Conservation (phyloP, 2,797 vertebrate genomes). For the Sparidentex hasta region DNA sequence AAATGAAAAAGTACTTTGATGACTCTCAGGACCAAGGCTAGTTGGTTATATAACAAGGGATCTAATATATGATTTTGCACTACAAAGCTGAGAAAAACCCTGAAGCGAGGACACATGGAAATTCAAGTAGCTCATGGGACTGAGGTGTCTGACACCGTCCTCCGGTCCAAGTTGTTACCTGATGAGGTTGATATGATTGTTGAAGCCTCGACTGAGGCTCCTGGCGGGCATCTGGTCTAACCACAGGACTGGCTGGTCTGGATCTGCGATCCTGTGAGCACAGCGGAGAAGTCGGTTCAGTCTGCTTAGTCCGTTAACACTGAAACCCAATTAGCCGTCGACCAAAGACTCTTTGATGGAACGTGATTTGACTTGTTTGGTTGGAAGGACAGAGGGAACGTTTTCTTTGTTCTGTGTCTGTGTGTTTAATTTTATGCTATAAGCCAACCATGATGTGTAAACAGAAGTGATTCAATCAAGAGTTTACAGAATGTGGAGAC, state of each 20-base stretch:
- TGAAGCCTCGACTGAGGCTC: slow-evolving; percentile 96
- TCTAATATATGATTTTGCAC: neutral
- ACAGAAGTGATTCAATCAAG: neutral
- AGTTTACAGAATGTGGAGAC: neutral
- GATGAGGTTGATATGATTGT: slow-evolving; percentile 98
- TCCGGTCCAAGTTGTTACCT: slow-evolving; percentile 82
- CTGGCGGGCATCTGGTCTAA: slow-evolving; percentile 97
- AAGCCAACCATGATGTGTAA: neutral
- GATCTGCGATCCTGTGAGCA: slow-evolving; percentile 92
- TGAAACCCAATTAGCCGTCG: neutral
- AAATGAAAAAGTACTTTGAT: neutral
- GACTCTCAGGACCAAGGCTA: neutral
- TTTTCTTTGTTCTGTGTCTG: neutral
- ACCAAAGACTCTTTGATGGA: neutral
- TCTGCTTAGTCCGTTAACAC: slow-evolving; percentile 16
- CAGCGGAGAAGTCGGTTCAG: neutral
- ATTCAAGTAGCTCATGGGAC: neutral
- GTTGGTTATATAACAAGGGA: neutral
- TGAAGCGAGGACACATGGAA: neutral
- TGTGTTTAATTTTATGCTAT: neutral
- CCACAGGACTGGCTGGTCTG: slow-evolving; percentile 98
- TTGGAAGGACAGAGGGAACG: neutral
- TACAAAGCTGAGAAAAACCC: neutral
- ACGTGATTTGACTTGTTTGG: neutral
- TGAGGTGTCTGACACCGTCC: neutral